Percentiles rank a stretch among this genome's conserved stretches.
phyloP scores from a whole-genome alignment of 2,113 vertebrate species.

The Serilophus lunatus region DNA sequence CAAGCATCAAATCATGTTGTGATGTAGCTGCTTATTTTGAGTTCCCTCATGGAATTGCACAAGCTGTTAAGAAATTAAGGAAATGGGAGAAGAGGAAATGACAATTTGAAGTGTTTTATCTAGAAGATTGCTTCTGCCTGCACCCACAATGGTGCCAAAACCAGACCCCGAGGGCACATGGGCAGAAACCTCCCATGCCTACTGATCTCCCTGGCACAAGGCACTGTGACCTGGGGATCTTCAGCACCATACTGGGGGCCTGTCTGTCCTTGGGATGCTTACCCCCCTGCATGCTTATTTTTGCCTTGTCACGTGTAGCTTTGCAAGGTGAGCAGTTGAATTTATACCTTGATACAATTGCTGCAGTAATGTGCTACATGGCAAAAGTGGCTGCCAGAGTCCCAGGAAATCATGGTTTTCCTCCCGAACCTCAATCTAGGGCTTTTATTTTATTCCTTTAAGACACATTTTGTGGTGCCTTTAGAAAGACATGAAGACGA shows the following conservation, averaged over 20 bases:
- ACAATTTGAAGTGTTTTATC: background rate
- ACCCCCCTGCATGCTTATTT: background rate
- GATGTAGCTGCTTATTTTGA: background rate
- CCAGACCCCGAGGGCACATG: background rate
- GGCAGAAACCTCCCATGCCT: background rate
- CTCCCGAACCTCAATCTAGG: background rate
- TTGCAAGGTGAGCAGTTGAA: background rate
- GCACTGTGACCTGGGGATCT: background rate
- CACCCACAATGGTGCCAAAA: background rate
- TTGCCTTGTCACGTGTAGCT: background rate
- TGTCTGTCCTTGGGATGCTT: too few relatives aligned
- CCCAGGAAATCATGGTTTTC: background rate
- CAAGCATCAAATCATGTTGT: background rate
- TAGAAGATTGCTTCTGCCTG: background rate
- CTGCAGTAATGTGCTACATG: background rate
- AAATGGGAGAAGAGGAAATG: background rate
- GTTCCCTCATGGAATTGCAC: background rate
- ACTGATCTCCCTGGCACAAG: background rate
- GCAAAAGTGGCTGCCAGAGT: background rate
- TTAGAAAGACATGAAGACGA: background rate
- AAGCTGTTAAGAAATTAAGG: background rate
- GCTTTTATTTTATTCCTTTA: background rate
- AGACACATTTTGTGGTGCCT: background rate
- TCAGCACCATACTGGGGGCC: background rate
- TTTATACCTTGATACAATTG: background rate